phyloP scores from a whole-genome alignment of 2,888 invertebrate genomes.

The Tuta absoluta region DNA sequence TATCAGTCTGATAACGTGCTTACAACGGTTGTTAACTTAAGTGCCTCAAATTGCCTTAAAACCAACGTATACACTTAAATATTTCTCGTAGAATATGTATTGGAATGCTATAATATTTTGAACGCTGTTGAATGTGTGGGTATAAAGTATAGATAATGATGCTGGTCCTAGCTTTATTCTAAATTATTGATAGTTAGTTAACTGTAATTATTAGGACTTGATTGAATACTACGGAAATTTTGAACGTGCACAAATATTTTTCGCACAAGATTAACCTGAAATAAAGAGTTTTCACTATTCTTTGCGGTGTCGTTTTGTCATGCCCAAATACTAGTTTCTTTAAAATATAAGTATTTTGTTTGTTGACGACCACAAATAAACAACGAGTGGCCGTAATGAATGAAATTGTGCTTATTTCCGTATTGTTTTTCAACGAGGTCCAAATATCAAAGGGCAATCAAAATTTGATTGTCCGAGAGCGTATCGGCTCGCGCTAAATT shows the following conservation, averaged over 20 bases:
- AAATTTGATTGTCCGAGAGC: constrained; percentile 14
- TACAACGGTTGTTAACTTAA: constrained; percentile 55
- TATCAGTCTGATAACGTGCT: constrained; percentile 25
- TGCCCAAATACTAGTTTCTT: background rate
- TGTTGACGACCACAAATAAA: background rate
- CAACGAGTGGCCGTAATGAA: background rate
- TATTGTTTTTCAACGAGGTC: constrained; percentile 7
- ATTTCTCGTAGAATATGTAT: constrained; percentile 37
- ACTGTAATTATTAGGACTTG: background rate
- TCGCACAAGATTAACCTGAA: constrained; percentile 1
- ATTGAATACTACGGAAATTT: constrained; percentile 5
- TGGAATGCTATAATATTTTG: constrained; percentile 31
- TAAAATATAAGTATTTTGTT: background rate
- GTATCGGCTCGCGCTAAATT: constrained; percentile 1
- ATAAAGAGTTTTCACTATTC: background rate
- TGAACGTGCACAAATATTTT: background rate
- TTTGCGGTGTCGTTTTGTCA: background rate
- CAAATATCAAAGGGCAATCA: constrained; percentile 15
- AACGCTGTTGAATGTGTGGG: constrained; percentile 26
- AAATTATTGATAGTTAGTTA: constrained; percentile 51
- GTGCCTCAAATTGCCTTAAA: constrained; percentile 72
- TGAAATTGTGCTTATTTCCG: constrained; percentile 12
- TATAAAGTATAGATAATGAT: constrained; percentile 40
- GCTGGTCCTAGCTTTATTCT: constrained; percentile 71
- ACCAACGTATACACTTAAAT: constrained; percentile 45